Evolutionary conservation across 2,113 vertebrate genomes (phyloP), one percentile per base, ranked within the genome.

Genomic region (Lophura nycthemera): DNA sequence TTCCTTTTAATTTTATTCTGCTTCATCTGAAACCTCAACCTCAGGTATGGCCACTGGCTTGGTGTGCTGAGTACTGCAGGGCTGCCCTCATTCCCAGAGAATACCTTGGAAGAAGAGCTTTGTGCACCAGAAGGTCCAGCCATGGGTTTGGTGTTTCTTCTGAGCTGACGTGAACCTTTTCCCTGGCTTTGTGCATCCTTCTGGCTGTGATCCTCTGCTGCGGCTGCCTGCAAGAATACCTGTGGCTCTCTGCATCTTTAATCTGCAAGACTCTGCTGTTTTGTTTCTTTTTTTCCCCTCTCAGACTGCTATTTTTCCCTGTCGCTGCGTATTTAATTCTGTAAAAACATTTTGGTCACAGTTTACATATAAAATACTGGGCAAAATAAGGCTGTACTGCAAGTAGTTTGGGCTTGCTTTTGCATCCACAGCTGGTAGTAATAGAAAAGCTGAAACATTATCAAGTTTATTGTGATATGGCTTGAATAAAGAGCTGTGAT

Each of bases 401-500:
- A 54, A 84, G 48, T 86, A 91, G 13, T 60, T 90, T 82, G 70
- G 57, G 45, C 66, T 95, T 95, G 56, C 34, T 83, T 83, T 73
- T 65, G 75, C 43, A 65, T 70, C 54, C 85, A 90, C 94, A 97
- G 94, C 76, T 95, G 94, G 87, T 93, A 95, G 59, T 78, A 91
- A 95, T 96, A 93, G 73, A 84, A 82, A 94, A 93, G 43, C 69
- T 81, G 83, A 95, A 95, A 90, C 69, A 36, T 86, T 93, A 92
- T 90, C 88, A 92, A 95, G 86, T 47, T 90, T 83, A 91, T 94
- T 90, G 73, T 72, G 88, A 86, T 94, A 50, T 36, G 78, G 52
- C 38, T 84, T 95, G 90, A 94, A 86, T 90, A 88, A 92, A 95
- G 74, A 91, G 48, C 86, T 95, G 86, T 88, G 90, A 95, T 91